Base-by-base conservation (phyloP, 2,113 vertebrate species). In the Lasiurus cinereus region DNA sequence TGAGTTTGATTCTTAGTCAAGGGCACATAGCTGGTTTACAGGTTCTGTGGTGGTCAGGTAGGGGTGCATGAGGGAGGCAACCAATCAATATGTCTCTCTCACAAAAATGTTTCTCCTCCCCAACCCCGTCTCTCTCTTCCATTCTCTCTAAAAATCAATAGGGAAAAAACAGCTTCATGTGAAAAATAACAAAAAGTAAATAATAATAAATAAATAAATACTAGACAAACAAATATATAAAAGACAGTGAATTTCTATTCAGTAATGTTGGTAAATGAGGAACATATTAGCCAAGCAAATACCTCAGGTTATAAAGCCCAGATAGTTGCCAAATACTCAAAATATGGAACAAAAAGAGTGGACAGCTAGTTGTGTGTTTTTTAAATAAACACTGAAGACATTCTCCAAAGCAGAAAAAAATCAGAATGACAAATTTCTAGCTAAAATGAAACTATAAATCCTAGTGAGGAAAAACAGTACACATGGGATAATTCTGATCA, bases 401-500 rank as follows among this genome's bases (percentile, higher is more conserved):
- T 39, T 73, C 33, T 66, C 33, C 52, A 87, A 90, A 96, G 74
- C 83, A 94, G 91, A 66, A 10, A 11, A 93, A 96, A 86, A 96
- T 74, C 29, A 94, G 80, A 94, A 91, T 95, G 70, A 62, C 79
- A 62, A 43, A 76, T 73, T 77, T 21, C 31, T 69, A 87, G 43
- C 46, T 74, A 96, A 92, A 96, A 90, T 19, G 29, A 76, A 88
- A 89, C 36, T 31, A 76, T 52, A 84, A 90, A 67, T 72, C n/a
- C 1, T 31, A 77, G 54, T 16, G 24, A 24, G 24, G 24, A 1
- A 11, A 22, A 15, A 14, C 16, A 96, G 67, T 39, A 94, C 62
- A 74, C 70, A 27, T 2, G 95, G 54, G 54, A 83, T 66, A 52
- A 91, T 89, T 97, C 83, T 97, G 85, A 96, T 96, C 83, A 83